These are phyloP conservation scores for Pelodiscus sinensis DNA, from an alignment of 2,113 vertebrate genomes.

Conservation along the genomic window DNA sequence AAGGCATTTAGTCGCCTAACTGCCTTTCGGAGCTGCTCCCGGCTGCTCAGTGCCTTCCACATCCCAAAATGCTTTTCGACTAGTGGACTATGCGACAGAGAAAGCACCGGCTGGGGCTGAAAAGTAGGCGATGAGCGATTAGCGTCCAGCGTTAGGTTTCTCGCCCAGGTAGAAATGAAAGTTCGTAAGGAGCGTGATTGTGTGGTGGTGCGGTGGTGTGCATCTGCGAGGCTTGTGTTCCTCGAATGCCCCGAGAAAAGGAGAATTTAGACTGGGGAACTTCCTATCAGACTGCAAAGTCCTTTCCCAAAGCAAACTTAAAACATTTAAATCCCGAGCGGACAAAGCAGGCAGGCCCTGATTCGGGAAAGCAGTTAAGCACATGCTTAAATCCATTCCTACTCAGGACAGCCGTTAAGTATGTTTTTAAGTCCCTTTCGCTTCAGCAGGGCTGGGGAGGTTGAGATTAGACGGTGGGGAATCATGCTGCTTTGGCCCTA, in stretches of 20 bases:
- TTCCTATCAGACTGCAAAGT: neutral
- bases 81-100: fast-evolving
- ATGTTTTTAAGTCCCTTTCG: neutral
- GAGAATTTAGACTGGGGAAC: neutral
- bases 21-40: neutral
- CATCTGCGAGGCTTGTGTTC: neutral
- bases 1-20: neutral
- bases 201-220: neutral
- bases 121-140: neutral
- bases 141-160: neutral
- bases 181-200: neutral
- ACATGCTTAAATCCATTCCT: neutral
- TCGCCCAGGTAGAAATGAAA: neutral
- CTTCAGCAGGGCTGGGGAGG: neutral
- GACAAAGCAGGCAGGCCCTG: neutral
- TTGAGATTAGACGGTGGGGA: neutral
- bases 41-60: neutral
- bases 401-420: too few relatives aligned
- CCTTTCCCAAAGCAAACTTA: neutral
- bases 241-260: neutral
- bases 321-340: neutral
- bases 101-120: neutral
- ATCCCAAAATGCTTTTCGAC: neutral
- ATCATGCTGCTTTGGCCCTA: neutral
- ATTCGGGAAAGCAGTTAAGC: neutral